phyloP scores from a whole-genome alignment of 2,888 invertebrate species.

The Synergus japonicus region DNA sequence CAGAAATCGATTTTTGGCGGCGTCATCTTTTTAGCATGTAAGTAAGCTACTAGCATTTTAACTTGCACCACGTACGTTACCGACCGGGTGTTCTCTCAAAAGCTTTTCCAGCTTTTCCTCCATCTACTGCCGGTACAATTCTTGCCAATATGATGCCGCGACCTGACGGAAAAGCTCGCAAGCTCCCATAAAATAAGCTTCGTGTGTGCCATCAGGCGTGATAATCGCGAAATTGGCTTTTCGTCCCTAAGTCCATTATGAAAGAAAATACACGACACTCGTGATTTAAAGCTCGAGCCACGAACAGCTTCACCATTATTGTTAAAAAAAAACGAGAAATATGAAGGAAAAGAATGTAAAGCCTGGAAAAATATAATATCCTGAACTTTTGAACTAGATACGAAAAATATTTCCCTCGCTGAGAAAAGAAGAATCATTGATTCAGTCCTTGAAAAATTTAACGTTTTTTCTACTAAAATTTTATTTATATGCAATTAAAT shows the following conservation, averaged over 20 bases:
- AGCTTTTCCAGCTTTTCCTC: conserved; percentile 1
- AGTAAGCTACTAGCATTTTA: background rate
- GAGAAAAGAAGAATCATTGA: background rate
- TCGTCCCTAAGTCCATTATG: conserved; percentile 46
- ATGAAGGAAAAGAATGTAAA: background rate
- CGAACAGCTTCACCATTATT: conserved; percentile 31
- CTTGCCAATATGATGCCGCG: background rate
- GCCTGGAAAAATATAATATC: background rate
- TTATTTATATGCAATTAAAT: too few relatives aligned
- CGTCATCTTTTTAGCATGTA: conserved; percentile 25
- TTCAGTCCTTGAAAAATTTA: too few relatives aligned
- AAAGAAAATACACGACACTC: conserved; percentile 37
- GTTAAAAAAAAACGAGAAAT: conserved; percentile 19
- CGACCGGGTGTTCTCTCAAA: conserved; percentile 32
- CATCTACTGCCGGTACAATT: conserved; percentile 42
- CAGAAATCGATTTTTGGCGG: conserved; percentile 61
- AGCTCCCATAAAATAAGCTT: conserved; percentile 25
- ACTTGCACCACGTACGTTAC: conserved; percentile 20
- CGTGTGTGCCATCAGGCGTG: conserved; percentile 43
- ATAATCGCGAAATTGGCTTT: conserved; percentile 51
- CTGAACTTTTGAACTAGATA: conserved; percentile 3
- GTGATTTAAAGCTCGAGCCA: conserved; percentile 43
- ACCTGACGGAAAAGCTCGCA: conserved; percentile 23
- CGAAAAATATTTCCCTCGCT: background rate
- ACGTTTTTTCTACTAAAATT: too few relatives aligned